Base-by-base conservation (phyloP, 2,888 invertebrate genomes). In the Pediacus dermestoides region DNA sequence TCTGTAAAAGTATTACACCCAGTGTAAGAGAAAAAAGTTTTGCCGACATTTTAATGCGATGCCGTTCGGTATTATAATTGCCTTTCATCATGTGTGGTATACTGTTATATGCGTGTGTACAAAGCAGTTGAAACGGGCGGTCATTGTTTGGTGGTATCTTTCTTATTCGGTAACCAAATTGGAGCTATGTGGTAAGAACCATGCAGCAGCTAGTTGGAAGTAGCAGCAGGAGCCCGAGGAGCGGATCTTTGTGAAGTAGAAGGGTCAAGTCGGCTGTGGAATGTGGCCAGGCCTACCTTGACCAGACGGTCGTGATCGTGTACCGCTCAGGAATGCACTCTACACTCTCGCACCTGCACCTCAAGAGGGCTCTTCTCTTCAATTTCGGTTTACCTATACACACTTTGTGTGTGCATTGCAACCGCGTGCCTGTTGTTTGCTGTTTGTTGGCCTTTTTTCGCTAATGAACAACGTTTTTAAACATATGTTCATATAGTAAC, bases 281-380 rank as follows among this genome's bases (percentile, higher is more conserved):
- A 66, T 67, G 64, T 66, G 61, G 60, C 64, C 61, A 62, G 64
- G 61, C 61, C 63, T 63, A 62, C 66, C 65, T 65, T 65, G 66
- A 65, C 66, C 64, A 66, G 64, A 66, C 64, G 63, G 58, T 64
- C 63, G 63, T 63, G 64, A 62, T 64, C 64, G 60, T 61, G 60
- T 63, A 64, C 61, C 56, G 64, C 55, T 61, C 61, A 64, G 64
- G 64, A 65, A 64, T 66, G 63, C 62, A 61, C 61, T 60, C 58
- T 63, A 60, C 57, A 53, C 55, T 61, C 57, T 57, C 53, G 54
- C 57, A 58, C 57, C 57, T 58, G 58, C 57, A 58, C 42, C n/a
- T n/a, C n/a, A n/a, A n/a, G n/a, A n/a, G n/a, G n/a, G n/a, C n/a
- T n/a, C n/a, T n/a, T n/a, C n/a, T n/a, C n/a, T n/a, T n/a, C n/a